phyloP scores from a whole-genome alignment of 1,140 invertebrate species.

The Oscheius sp. region DNA sequence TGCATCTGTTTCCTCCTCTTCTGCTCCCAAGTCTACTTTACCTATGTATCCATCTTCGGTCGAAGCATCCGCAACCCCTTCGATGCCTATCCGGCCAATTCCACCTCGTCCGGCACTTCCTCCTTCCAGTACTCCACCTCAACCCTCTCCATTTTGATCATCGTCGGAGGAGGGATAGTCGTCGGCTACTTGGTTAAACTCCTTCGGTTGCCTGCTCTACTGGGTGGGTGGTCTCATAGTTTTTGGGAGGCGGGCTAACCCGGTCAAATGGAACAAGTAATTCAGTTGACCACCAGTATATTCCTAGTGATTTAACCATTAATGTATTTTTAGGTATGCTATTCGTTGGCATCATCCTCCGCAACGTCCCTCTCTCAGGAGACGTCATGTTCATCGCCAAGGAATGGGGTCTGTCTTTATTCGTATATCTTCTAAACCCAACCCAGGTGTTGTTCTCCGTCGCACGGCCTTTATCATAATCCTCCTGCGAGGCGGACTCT shows the following conservation, averaged over 20 bases:
- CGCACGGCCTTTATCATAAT: constrained; percentile 69
- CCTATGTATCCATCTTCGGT: not conserved
- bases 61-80: not conserved
- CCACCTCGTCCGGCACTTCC: not conserved
- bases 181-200: constrained; percentile 75
- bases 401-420: not conserved
- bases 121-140: constrained; percentile 61
- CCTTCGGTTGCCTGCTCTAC: constrained; percentile 76
- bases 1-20: not conserved
- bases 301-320: no score
- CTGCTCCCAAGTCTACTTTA: not conserved
- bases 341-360: constrained; percentile 74
- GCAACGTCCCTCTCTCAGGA: constrained; percentile 72
- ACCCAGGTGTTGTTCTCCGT: constrained; percentile 33
- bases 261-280: no score
- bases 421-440: constrained; percentile 37
- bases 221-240: constrained; percentile 50
- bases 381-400: constrained; percentile 55
- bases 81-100: not conserved
- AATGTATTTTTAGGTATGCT: constrained; percentile 77
- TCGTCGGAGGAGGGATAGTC: constrained; percentile 72
- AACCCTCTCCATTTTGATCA: constrained; percentile 71
- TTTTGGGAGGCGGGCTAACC: no score
- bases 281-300: no score
- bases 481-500: constrained; percentile 83